Evolutionary conservation across 92 coral and sea anemone species (phyloP), one percentile per base, ranked within the genome.

Genomic region (Galaxea fascicularis): DNA sequence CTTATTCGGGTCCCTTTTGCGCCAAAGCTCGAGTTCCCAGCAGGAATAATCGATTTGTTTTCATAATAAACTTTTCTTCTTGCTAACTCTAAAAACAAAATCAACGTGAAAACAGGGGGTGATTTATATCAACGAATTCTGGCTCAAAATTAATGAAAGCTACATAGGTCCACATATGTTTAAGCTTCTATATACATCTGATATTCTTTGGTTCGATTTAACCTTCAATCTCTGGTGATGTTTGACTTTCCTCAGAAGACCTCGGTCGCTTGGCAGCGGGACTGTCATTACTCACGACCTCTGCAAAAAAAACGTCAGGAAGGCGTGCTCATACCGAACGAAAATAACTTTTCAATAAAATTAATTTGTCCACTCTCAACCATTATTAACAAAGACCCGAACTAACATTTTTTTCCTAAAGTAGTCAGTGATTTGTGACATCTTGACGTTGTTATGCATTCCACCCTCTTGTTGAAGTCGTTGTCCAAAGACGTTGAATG

Each of bases 241-340:
- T 53, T 82, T 82, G 78, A 70, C 78, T 82, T 82, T 82, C 78
- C 86, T 53, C 72, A 78, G 78, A 82, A 82, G 85, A 81, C 85
- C 85, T 81, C 69, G 85, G 85, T 81, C 77, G 85, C 85, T 81
- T 81, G 85, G 85, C 85, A 67, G 85, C 85, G 85, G 85, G 77
- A 81, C 85, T 81, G 85, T 81, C 85, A 81, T 81, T 68, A 81
- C 85, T 69, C 85, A 81, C 66, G 85, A 51, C 69, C 85, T 67
- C 77, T 81, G 69, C 77, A 69, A 81, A 81, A 67, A 49, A 69
- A 51, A n/a, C n/a, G n/a, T n/a, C n/a, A n/a, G n/a, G n/a, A n/a
- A 70, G 86, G 73, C 78, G 51, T 45, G 51, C 11, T 11, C 11
- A 45, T 45, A 45, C 51, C 51, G 11, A 45, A 11, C 51, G 51